A percentile compares a stretch with the other conserved stretches of the same genome.
These are phyloP conservation scores for Takifugu rubripes DNA, from an alignment of 2,797 vertebrate genomes.

Conservation along the genomic window DNA sequence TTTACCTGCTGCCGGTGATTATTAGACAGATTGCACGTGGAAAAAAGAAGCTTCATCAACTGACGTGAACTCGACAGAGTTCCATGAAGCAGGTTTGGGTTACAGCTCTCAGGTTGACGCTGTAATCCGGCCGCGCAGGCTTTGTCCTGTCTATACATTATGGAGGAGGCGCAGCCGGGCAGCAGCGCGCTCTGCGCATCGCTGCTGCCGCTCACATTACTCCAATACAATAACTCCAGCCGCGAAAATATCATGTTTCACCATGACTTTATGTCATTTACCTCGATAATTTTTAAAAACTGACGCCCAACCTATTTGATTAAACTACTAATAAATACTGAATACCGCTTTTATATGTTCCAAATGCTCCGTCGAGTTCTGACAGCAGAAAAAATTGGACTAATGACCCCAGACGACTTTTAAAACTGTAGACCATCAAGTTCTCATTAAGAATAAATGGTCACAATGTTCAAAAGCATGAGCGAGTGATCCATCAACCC, in stretches of 20 bases:
- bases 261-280: no score
- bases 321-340: no score
- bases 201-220: constrained; percentile 35
- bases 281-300: no score
- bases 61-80: constrained; percentile 49
- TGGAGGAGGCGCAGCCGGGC: constrained; percentile 72
- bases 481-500: neutral
- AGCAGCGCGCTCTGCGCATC: constrained; percentile 37
- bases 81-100: constrained; percentile 57
- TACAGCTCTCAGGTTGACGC: constrained; percentile 68
- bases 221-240: constrained; percentile 24
- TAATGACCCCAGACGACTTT: no score
- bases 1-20: constrained; percentile 76
- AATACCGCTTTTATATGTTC: neutral
- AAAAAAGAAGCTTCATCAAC: constrained; percentile 67
- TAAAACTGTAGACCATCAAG: no score
- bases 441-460: neutral
- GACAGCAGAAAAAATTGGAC: no score
- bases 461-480: neutral
- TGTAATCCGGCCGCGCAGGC: constrained; percentile 67
- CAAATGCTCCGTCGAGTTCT: neutral
- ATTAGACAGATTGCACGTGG: constrained; percentile 74
- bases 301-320: no score
- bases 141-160: constrained; percentile 75
- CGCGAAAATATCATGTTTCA: neutral